Percentiles rank a stretch among this genome's conserved stretches.
These are phyloP conservation scores for Heterohyrax brucei DNA, from an alignment of 2,797 vertebrate genomes.

Conservation along the genomic window DNA sequence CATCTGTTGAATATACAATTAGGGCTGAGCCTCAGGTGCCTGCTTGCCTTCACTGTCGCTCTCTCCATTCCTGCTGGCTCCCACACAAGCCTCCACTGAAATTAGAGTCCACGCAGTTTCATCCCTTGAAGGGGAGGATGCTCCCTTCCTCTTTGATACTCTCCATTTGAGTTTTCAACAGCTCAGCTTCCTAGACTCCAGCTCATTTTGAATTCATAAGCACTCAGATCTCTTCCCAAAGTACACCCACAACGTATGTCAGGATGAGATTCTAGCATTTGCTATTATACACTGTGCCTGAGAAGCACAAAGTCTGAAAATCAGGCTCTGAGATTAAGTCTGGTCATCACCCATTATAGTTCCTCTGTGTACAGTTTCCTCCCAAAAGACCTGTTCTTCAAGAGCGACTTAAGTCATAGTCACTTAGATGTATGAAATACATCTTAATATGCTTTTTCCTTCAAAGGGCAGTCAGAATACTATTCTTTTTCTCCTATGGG, in stretches of 20 bases:
- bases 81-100: not conserved
- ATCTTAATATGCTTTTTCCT: not conserved
- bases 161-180: not conserved
- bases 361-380: not conserved
- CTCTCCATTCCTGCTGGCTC: not conserved
- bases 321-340: not conserved
- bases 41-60: not conserved
- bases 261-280: not conserved
- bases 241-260: rapidly evolving
- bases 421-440: not conserved
- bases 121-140: not conserved
- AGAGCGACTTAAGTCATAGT: not conserved
- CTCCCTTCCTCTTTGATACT: not conserved
- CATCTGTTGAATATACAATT: not conserved
- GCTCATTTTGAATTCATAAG: not conserved
- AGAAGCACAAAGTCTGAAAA: not conserved
- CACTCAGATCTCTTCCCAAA: not conserved
- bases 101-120: not conserved
- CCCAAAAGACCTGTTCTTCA: not conserved
- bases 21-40: not conserved
- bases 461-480: not conserved
- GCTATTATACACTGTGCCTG: not conserved
- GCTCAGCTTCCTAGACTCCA: not conserved
- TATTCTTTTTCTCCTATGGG: not conserved
- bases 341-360: not conserved